Evolutionary conservation across 1,140 invertebrate genomes (phyloP), one percentile per base, ranked within the genome.

Genomic region (Ceratoteleas bidentatus): DNA sequence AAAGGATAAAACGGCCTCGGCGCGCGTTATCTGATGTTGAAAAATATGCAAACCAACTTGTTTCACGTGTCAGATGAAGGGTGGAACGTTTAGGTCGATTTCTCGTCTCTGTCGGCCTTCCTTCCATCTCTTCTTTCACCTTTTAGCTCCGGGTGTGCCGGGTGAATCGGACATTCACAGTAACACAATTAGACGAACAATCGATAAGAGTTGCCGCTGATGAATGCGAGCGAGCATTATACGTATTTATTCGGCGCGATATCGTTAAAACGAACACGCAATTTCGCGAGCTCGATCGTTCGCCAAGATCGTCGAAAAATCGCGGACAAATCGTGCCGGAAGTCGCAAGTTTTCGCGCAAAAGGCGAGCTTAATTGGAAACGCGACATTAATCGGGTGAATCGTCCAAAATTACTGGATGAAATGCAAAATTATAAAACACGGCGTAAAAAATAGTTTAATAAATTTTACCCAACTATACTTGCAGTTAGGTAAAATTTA

Each of bases 151-250:
- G 81, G 82, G 74, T 87, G 74, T 86, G 85, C 57, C 68, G 85
- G 86, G 24, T 24, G 24, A 24, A 24, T 24, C 24, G 24, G 24
- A 24, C 24, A 88, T 90, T 90, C 87, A 87, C 86, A 86, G 89
- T 90, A 91, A 91, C 88, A 88, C 88, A 91, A 90, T 91, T 91
- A 91, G 88, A 88, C 86, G 78, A 88, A 89, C 87, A 89, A 90
- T 90, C 89, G 87, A 91, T 90, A 88, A 86, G 83, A 88, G 83
- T 84, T 57, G 47, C 80, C 83, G 84, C 84, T 83, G 85, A 88
- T 87, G 86, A 89, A 81, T 87, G 85, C 75, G 76, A 87, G 49
- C 33, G 45, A 52, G 9, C 13, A 47, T 61, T 57, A 36, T 61
- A 13, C 16, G 34, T 47, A 15, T 69, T 64, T 62, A 56, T 62